phyloP scores from a whole-genome alignment of 2,888 invertebrate genomes.

The Lycocerus yunnanus region DNA sequence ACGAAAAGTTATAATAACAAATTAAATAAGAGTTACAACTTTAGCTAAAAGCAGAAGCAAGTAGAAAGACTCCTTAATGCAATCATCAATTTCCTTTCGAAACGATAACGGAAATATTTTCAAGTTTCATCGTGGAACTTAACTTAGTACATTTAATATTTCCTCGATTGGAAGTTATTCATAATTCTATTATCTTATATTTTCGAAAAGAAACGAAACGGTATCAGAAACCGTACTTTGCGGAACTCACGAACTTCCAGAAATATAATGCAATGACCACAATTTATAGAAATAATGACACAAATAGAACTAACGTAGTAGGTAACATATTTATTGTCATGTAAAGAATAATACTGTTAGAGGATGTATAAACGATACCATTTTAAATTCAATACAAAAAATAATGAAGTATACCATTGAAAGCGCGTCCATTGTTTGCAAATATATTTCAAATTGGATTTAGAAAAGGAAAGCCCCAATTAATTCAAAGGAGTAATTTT shows the following conservation, averaged over 20 bases:
- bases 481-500: background rate
- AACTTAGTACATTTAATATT: constrained; percentile 37
- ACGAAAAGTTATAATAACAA: background rate
- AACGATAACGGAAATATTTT: constrained; percentile 39
- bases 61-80: constrained; percentile 19
- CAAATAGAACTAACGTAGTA: constrained; percentile 27
- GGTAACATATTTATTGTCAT: constrained; percentile 31
- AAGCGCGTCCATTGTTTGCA: constrained; percentile 20
- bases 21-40: constrained; percentile 27
- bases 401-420: constrained; percentile 1
- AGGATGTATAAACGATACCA: constrained; percentile 2
- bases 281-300: constrained; percentile 35
- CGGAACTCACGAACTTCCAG: constrained; percentile 34
- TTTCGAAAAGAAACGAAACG: constrained; percentile 23
- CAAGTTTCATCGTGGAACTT: constrained; percentile 36
- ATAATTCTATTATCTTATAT: constrained; percentile 35
- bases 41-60: constrained; percentile 22
- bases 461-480: background rate
- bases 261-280: constrained; percentile 34
- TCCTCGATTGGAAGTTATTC: constrained; percentile 39
- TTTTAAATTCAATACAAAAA: constrained; percentile 2
- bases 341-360: constrained; percentile 32
- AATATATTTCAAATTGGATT: background rate
- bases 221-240: constrained; percentile 31
- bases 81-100: constrained; percentile 29